Evolutionary conservation across 2,797 vertebrate genomes (phyloP), one percentile per base, ranked within the genome.

Genomic region (Acanthopagrus latus): DNA sequence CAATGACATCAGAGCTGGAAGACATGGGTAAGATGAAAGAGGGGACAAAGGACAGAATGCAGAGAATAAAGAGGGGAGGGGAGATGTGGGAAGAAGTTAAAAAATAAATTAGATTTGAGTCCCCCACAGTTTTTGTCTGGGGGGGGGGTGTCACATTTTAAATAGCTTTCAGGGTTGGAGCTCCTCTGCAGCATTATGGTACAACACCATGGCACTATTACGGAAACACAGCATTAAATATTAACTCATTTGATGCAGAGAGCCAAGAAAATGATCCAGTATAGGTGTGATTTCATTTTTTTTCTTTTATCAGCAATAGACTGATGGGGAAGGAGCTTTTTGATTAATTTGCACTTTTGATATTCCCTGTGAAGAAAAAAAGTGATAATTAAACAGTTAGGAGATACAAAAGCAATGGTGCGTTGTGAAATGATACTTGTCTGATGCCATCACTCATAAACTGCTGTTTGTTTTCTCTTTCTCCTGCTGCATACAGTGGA

Each of bases 1-100:
- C 97, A 51, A 98, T 98, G 97, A 98, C 97, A 90, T 98, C 97
- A 82, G 97, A 98, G 93, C 94, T 98, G 91, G 97, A 98, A 82
- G 97, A 98, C 93, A 97, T 98, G 96, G 97, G 97, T 98, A 95
- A 96, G 96, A 83, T 25, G 52, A 82, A 20, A 64, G 23, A 72
- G 48, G 58, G 74, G 58, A 76, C 58, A 75, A 65, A 76, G 47
- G 48, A 68, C 51, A 72, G 54, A 76, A 71, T 67, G 57, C 5
- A 47, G 69, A 71, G 54, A 67, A 60, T 54, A 54, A 18, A 57
- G 50, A 72, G 20, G 27, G 38, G 10, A 56, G 7, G 60, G 21
- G 21, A 17, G 60, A 59, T 55, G 21, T 74, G 64, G 59, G 62
- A 62, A 66, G 59, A 85, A 62, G 12, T 14, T 14, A 47, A 75